Evolutionary conservation across 2,888 invertebrate genomes (phyloP), one percentile per base, ranked within the genome.

Genomic region (Lithophane semibrunnea): DNA sequence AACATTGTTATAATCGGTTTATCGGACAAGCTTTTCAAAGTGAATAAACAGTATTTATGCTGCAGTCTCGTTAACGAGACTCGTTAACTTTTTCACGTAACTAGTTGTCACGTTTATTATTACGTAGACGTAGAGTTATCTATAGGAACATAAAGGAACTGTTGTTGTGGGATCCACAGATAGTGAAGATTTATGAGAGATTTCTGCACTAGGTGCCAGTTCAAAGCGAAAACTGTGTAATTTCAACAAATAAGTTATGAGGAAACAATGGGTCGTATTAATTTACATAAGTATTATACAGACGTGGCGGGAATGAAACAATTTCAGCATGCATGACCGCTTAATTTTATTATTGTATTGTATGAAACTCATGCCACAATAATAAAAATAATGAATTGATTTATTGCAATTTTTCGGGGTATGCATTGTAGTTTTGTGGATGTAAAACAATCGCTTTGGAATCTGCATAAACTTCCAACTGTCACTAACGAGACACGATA

Each of bases 1-100:
- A 85, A 80, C 88, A 84, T 80, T 66, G 80, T 86, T 86, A 77
- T 92, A 92, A 93, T 92, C 93, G 91, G 92, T 90, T 93, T 93
- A 93, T 88, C 90, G 88, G 88, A 88, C 89, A 82, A 90, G 90
- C 90, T 90, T 88, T 75, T 80, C 79, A 82, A 85, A 89, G 89
- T 86, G 91, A 89, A 90, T 88, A 88, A 91, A 88, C 88, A 87
- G 77, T 85, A 86, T 85, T 90, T 89, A 80, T 79, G 86, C 80
- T 86, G 81, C 76, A 86, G 80, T 61, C 85, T 83, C 75, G 85
- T 83, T 90, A 89, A 83, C 86, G 79, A 85, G 74, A 64, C 79
- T 79, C 73, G 73, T 82, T 88, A 81, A 80, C 71, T 75, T 77
- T 73, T 77, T n/a, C 42, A 65, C 61, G 64, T 75, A 74, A 63